phyloP scores from a whole-genome alignment of 2,113 vertebrate species.

The Etheostoma spectabile region DNA sequence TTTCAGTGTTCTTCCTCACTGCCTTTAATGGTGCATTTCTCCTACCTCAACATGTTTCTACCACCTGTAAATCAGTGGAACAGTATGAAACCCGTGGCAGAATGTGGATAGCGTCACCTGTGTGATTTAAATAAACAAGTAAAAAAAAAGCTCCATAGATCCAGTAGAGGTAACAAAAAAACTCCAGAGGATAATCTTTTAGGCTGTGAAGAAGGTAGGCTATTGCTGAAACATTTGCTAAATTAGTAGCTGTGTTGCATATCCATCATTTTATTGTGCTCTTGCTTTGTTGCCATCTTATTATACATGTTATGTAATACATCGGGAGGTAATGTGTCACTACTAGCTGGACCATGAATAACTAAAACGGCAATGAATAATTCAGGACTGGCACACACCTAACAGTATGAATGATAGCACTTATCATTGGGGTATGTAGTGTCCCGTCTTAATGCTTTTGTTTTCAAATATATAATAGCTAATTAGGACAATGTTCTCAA shows the following conservation, averaged over 20 bases:
- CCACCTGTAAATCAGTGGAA: neutral
- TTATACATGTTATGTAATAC: neutral
- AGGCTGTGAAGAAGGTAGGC: neutral
- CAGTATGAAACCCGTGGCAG: neutral
- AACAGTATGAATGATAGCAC: neutral
- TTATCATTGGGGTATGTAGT: neutral
- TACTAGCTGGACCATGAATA: neutral
- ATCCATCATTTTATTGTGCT: neutral
- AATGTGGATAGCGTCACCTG: neutral
- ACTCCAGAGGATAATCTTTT: neutral
- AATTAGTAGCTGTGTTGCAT: neutral
- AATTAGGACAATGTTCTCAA: neutral
- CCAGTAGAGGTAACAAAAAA: neutral
- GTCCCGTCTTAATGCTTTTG: neutral
- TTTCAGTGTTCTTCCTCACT: neutral
- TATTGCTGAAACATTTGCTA: neutral
- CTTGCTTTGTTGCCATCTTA: neutral
- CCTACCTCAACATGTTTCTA: neutral
- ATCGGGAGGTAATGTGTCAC: neutral
- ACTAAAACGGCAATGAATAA: constrained; percentile 14
- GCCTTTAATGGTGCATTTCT: neutral
- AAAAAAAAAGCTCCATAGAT: neutral
- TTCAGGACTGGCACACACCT: neutral
- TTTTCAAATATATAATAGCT: neutral
- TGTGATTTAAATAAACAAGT: neutral